phyloP scores from a whole-genome alignment of 2,888 invertebrate genomes.

The Polyploca ridens region DNA sequence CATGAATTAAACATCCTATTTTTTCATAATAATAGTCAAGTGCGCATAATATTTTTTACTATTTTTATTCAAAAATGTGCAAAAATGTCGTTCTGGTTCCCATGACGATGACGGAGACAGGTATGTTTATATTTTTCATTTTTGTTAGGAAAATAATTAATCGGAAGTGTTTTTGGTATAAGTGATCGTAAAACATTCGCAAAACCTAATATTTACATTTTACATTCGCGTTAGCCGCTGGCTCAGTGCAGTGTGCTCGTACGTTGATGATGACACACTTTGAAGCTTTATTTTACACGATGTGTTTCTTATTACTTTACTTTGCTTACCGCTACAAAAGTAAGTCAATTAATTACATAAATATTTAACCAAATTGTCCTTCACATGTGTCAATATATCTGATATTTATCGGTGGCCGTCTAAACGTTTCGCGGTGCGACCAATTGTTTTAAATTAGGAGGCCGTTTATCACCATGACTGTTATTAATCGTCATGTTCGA shows the following conservation, averaged over 20 bases:
- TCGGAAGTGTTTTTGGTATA: slow-evolving; percentile 14
- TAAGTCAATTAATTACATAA: slow-evolving; percentile 8
- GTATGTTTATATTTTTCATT: slow-evolving; percentile 46
- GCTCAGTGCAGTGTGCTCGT: slow-evolving; percentile 16
- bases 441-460: slow-evolving; percentile 76
- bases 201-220: slow-evolving; percentile 8
- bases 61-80: slow-evolving; percentile 53
- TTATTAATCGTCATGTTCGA: slow-evolving; percentile 56
- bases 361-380: slow-evolving; percentile 38
- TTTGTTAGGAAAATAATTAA: slow-evolving; percentile 18
- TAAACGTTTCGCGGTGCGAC: slow-evolving; percentile 51
- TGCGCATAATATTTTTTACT: slow-evolving; percentile 30
- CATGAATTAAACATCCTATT: neutral
- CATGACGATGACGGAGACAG: slow-evolving; percentile 61
- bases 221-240: neutral
- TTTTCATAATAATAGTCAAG: slow-evolving; percentile 10
- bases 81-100: slow-evolving; percentile 60
- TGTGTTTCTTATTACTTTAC: neutral
- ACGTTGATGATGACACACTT: slow-evolving; percentile 13
- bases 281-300: slow-evolving; percentile 9
- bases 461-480: slow-evolving; percentile 65
- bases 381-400: slow-evolving; percentile 47
- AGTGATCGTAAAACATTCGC: slow-evolving; percentile 13
- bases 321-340: neutral
- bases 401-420: slow-evolving; percentile 11